These are phyloP conservation scores for Cinara cedri DNA, from an alignment of 2,888 invertebrate genomes.

Conservation along the genomic window DNA sequence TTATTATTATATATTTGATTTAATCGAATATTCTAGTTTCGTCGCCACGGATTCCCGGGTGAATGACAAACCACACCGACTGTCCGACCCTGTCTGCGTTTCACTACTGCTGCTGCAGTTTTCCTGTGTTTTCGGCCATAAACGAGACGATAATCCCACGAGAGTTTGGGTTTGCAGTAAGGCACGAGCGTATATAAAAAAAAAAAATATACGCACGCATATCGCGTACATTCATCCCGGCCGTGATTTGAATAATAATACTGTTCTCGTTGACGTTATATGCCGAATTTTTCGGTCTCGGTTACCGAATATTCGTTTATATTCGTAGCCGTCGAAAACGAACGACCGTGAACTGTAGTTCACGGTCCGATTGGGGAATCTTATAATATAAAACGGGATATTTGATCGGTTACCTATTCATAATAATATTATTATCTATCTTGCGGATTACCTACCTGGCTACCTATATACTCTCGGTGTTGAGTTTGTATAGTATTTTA, in stretches of 20 bases:
- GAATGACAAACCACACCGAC: constrained; percentile 10
- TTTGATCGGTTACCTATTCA: background rate
- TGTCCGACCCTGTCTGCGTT: background rate
- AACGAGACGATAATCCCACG: constrained; percentile 47
- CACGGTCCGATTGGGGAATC: constrained; percentile 10
- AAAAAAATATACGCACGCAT: background rate
- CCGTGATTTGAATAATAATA: constrained; percentile 55
- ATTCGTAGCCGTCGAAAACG: background rate
- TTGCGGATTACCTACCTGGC: too few species aligned
- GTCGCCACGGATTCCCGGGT: constrained; percentile 10
- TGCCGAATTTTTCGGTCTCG: constrained; percentile 23
- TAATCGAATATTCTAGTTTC: constrained; percentile 28
- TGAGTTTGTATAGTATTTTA: too few species aligned
- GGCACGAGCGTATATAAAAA: constrained; percentile 1
- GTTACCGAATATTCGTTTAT: constrained; percentile 4
- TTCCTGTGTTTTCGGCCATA: constrained; percentile 24
- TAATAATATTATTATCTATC: too few species aligned
- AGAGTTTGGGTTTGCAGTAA: constrained; percentile 14
- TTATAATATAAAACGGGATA: background rate
- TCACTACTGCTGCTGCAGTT: background rate
- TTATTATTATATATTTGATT: constrained; percentile 11
- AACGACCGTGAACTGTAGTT: too few species aligned
- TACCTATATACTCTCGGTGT: too few species aligned
- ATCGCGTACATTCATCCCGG: constrained; percentile 5
- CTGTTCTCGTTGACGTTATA: constrained; percentile 10